These are phyloP conservation scores for Pelochelys cantorii DNA, from an alignment of 2,797 vertebrate species.

Conservation along the genomic window DNA sequence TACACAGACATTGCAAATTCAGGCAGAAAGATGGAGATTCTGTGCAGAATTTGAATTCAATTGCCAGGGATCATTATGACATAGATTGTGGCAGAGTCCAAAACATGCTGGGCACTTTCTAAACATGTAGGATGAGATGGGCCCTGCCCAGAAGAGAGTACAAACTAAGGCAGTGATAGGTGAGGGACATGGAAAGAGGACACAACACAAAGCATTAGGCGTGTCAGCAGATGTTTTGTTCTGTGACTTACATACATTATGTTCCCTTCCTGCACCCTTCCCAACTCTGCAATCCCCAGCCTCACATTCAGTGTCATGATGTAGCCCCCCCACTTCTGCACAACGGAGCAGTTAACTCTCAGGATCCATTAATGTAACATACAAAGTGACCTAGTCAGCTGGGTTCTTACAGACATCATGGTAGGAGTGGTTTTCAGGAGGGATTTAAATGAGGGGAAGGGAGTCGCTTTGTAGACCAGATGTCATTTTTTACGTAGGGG, in stretches of 20 bases:
- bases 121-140: not conserved
- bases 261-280: not conserved
- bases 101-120: not conserved
- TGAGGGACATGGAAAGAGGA: not conserved
- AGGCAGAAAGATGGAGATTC: not conserved
- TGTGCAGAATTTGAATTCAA: not conserved
- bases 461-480: too few relatives aligned
- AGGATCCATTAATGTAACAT: too few relatives aligned
- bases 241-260: not conserved
- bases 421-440: too few relatives aligned
- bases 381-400: too few relatives aligned
- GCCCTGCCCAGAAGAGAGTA: not conserved
- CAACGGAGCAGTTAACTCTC: too few relatives aligned
- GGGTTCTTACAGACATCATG: too few relatives aligned
- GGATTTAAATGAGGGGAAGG: not conserved
- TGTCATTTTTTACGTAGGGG: too few relatives aligned
- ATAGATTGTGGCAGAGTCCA: not conserved
- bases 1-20: not conserved
- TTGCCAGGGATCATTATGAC: not conserved
- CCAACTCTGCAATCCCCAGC: slow-evolving; percentile 18
- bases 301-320: not conserved
- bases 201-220: not conserved
- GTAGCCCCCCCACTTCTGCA: not conserved
- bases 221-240: not conserved
- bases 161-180: not conserved